A percentile compares a stretch with the other conserved stretches of the same genome.
phyloP scores from a whole-genome alignment of 2,888 invertebrate species.

The Palloptera scutellata region DNA sequence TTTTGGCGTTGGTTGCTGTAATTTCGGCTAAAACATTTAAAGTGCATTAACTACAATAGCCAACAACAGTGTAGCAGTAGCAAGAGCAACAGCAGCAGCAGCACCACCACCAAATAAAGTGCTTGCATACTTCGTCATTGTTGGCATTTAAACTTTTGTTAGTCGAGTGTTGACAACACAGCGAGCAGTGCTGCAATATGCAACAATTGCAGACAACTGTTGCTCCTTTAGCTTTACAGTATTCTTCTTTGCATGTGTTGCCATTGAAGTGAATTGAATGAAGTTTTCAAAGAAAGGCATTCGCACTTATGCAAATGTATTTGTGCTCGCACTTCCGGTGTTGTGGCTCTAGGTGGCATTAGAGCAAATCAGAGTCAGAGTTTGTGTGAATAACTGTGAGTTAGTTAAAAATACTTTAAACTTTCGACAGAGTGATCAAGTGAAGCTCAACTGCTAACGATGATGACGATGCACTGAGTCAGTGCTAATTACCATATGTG shows the following conservation, averaged over 20 bases:
- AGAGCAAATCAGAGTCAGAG: background rate
- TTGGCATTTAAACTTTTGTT: background rate
- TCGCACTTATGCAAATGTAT: no score
- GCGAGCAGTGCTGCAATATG: slow-evolving; percentile 24
- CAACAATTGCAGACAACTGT: slow-evolving; percentile 37
- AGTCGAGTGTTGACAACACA: slow-evolving; percentile 36
- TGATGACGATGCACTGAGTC: no score
- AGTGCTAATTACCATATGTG: no score
- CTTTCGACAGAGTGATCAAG: no score
- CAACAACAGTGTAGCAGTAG: no score
- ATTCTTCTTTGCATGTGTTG: background rate
- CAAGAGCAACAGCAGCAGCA: slow-evolving; percentile 6
- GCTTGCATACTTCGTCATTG: background rate
- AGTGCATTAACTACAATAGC: background rate
- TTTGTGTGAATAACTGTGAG: no score
- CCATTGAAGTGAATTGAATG: background rate
- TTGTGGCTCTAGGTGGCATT: background rate
- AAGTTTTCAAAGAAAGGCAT: no score
- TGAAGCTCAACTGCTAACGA: no score
- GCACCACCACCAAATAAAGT: background rate
- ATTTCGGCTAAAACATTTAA: no score
- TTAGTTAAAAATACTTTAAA: no score
- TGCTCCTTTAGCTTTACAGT: slow-evolving; percentile 31
- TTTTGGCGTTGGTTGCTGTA: no score
- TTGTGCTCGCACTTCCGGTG: background rate